phyloP scores from a whole-genome alignment of 2,113 vertebrate species.

The Myiagra hebetior region DNA sequence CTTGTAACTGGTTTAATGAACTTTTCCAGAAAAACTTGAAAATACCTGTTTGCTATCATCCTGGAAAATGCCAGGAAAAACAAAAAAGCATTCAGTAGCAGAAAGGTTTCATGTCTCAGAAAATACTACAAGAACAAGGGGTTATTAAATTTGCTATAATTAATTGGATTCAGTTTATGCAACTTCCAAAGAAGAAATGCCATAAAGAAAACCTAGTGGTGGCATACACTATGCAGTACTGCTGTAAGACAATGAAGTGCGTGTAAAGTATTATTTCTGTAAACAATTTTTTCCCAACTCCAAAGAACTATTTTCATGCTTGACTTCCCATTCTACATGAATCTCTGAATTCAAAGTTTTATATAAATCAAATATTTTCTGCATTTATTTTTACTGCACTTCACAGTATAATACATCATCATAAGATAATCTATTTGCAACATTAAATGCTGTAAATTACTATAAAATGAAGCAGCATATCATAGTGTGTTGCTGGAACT shows the following conservation, averaged over 20 bases:
- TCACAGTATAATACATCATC: conserved; percentile 47
- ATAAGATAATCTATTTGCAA: conserved; percentile 44
- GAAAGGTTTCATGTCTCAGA: background rate
- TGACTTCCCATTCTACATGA: conserved; percentile 14
- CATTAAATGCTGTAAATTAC: conserved; percentile 60
- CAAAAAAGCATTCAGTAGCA: background rate
- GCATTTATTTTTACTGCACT: conserved; percentile 45
- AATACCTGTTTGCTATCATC: background rate
- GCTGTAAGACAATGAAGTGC: background rate
- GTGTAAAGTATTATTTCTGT: background rate
- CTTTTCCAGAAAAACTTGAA: background rate
- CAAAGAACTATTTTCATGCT: background rate
- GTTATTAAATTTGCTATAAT: background rate
- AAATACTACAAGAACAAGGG: background rate
- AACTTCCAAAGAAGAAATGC: background rate
- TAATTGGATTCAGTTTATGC: background rate
- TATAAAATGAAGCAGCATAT: conserved; percentile 54
- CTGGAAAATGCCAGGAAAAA: background rate
- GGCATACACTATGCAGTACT: background rate
- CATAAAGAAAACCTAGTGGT: background rate
- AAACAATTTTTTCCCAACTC: background rate
- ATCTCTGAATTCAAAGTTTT: conserved; percentile 37
- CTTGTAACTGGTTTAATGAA: background rate
- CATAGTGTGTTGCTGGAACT: background rate
- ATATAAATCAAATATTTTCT: conserved; percentile 40